These are phyloP conservation scores for Puffinus mauretanicus DNA, from an alignment of 2,113 vertebrate genomes.

Conservation along the genomic window DNA sequence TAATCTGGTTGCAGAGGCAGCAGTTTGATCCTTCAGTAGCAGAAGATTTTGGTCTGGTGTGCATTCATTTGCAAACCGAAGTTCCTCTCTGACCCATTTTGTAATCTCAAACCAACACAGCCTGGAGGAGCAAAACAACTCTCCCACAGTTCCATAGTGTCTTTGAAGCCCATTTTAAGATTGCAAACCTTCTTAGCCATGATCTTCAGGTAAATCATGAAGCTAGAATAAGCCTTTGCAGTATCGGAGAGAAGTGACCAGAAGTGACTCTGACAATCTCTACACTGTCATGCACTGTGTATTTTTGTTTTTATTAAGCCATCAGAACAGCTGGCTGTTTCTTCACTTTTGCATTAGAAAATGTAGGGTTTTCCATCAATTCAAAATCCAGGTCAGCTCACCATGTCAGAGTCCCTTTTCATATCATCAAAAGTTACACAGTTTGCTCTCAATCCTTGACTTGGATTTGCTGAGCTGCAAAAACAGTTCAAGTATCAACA, in stretches of 20 bases:
- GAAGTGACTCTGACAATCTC: background rate
- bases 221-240: background rate
- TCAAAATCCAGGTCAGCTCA: background rate
- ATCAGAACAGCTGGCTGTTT: background rate
- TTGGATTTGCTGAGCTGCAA: background rate
- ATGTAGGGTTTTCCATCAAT: background rate
- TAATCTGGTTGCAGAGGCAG: background rate
- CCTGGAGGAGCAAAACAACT: background rate
- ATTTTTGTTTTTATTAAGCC: background rate
- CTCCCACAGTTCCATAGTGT: background rate
- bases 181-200: background rate
- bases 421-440: background rate
- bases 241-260: background rate
- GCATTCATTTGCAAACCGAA: background rate
- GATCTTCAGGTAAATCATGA: background rate
- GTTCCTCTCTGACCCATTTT: background rate
- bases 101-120: background rate
- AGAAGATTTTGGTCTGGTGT: background rate
- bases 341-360: background rate
- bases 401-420: background rate
- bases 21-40: background rate
- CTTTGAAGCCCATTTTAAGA: background rate
- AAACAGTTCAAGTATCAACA: background rate
- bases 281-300: background rate
- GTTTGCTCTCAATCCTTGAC: background rate